Evolutionary conservation across 2,113 vertebrate genomes (phyloP).

Genomic region (Craseonycteris thonglongyai): DNA sequence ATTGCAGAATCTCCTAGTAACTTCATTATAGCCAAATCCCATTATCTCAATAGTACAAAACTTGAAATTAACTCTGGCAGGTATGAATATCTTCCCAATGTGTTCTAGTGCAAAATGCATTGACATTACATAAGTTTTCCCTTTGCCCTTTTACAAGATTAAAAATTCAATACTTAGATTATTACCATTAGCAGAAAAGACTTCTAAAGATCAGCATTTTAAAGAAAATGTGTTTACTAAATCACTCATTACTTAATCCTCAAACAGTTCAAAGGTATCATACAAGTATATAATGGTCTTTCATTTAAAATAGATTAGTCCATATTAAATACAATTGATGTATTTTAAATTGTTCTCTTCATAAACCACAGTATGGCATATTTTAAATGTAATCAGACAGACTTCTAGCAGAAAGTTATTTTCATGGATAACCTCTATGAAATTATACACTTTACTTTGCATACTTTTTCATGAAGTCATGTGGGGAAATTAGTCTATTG

Average conservation of each 20-base stretch:
- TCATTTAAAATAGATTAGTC: conserved; percentile 26
- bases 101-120: conserved; percentile 43
- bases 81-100: conserved; percentile 40
- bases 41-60: conserved; percentile 41
- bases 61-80: conserved; percentile 22
- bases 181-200: conserved; percentile 12
- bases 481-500: neutral
- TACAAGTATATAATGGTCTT: neutral
- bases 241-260: conserved; percentile 22
- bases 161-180: neutral
- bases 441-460: neutral
- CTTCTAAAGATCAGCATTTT: neutral
- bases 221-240: conserved; percentile 24
- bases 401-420: conserved; percentile 53
- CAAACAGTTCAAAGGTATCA: neutral
- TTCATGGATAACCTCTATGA: neutral
- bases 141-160: conserved; percentile 6
- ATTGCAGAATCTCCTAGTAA: conserved; percentile 44
- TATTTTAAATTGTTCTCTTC: conserved; percentile 38
- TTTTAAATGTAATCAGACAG: conserved; percentile 33
- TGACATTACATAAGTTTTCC: conserved; percentile 31
- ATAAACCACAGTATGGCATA: conserved; percentile 59
- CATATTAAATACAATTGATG: conserved; percentile 24
- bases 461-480: neutral
- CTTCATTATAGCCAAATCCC: conserved; percentile 6